Conservation (phyloP, 2,113 vertebrate species). For the Passer montanus region DNA sequence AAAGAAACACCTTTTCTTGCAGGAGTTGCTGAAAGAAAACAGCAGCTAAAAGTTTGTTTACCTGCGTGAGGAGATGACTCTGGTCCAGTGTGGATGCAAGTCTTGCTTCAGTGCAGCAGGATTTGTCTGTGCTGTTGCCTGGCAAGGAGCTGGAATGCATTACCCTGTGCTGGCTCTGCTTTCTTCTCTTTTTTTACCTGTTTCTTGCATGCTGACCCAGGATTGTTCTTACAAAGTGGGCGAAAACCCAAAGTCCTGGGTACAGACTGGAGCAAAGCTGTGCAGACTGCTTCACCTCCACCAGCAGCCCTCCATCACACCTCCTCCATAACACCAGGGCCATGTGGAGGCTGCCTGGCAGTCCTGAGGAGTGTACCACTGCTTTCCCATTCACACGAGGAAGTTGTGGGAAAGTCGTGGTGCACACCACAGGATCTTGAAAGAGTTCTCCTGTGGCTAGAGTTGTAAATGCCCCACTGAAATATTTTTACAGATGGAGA, state of each 20-base stretch:
- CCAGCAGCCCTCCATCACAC: not conserved
- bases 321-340: not conserved
- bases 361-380: not conserved
- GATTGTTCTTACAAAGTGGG: not conserved
- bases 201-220: not conserved
- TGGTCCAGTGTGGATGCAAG: not conserved
- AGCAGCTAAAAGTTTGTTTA: not conserved
- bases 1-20: not conserved
- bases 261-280: not conserved
- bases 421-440: slow-evolving; percentile 24
- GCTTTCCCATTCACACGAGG: not conserved
- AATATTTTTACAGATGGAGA: slow-evolving; percentile 74
- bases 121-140: not conserved
- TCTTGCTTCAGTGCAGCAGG: not conserved
- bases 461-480: slow-evolving; percentile 59
- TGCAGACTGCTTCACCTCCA: not conserved
- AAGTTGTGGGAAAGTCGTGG: slow-evolving; percentile 49
- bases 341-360: not conserved
- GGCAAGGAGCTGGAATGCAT: not conserved
- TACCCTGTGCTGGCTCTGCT: not conserved
- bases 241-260: not conserved
- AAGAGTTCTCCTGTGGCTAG: slow-evolving; percentile 48
- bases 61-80: not conserved
- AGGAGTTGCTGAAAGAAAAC: not conserved
- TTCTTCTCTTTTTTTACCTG: not conserved